phyloP scores from a whole-genome alignment of 2,113 vertebrate species.

The Chrysochloris asiatica region DNA sequence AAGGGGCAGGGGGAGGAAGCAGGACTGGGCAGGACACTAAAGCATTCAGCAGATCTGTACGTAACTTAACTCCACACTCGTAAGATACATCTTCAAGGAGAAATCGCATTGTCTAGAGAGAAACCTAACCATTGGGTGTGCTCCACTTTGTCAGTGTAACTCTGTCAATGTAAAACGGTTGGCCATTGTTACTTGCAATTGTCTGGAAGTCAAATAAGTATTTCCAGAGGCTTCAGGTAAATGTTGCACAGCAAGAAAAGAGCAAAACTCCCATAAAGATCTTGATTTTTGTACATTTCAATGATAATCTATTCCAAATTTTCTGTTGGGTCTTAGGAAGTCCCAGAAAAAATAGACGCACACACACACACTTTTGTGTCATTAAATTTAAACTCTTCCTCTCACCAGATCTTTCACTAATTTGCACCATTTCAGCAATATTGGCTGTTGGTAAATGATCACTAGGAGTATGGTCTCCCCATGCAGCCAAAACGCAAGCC shows the following conservation, averaged over 20 bases:
- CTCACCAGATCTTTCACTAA: background rate
- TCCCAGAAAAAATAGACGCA: background rate
- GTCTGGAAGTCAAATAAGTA: background rate
- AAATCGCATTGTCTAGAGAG: background rate
- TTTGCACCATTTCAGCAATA: background rate
- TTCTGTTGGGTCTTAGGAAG: background rate
- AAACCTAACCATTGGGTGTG: background rate
- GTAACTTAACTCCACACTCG: background rate
- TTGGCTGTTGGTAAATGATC: background rate
- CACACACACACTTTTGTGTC: background rate
- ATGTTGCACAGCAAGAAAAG: background rate
- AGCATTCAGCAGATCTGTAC: background rate
- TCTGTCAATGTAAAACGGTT: background rate
- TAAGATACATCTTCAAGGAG: background rate
- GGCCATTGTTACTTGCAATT: background rate
- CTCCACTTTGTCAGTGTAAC: background rate
- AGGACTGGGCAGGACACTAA: background rate
- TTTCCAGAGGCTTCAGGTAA: background rate
- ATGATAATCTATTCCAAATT: background rate
- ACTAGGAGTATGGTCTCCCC: background rate
- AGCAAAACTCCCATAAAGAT: background rate
- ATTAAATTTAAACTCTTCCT: background rate
- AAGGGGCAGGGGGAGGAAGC: background rate
- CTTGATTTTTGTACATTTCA: background rate
- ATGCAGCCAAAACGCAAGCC: background rate